Percentiles rank a stretch among this genome's conserved stretches.
Evolutionary conservation across 2,888 invertebrate species (phyloP).

Genomic region (Eupeodes latifasciatus): DNA sequence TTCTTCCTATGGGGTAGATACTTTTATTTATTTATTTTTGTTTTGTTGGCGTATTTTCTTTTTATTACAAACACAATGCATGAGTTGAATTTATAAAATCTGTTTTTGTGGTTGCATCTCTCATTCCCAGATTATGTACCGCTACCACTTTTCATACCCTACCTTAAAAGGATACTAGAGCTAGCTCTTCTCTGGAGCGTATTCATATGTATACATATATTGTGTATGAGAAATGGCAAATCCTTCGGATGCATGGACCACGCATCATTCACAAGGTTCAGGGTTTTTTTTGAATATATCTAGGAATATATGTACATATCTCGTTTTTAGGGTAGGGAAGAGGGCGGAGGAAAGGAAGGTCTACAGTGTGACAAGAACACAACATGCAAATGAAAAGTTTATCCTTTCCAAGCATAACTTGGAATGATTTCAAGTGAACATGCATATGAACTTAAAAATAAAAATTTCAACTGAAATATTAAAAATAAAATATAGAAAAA

Average conservation of each 20-base stretch:
- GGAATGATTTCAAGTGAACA: conserved; percentile 69
- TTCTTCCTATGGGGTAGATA: not conserved
- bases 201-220: conserved; percentile 10
- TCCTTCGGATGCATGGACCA: conserved; percentile 67
- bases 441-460: conserved; percentile 53
- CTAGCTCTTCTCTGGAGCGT: conserved; percentile 16
- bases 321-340: too few species aligned
- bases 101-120: conserved; percentile 73
- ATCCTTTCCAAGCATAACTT: conserved; percentile 72
- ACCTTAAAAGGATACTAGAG: too few species aligned
- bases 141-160: not conserved
- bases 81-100: conserved; percentile 74
- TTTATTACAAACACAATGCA: conserved; percentile 71
- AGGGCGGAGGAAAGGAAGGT: conserved; percentile 2
- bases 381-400: conserved; percentile 76
- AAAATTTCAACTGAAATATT: conserved; percentile 14
- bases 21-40: conserved; percentile 43
- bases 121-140: conserved; percentile 25
- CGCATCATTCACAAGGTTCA: conserved; percentile 67
- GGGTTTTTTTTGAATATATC: not conserved
- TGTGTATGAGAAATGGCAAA: conserved; percentile 51
- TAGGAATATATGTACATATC: too few species aligned
- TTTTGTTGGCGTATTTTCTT: not conserved
- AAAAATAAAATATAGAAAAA: not conserved
- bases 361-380: conserved; percentile 39